Conservation (phyloP, 2,797 vertebrate genomes). For the Phataginus tricuspis region DNA sequence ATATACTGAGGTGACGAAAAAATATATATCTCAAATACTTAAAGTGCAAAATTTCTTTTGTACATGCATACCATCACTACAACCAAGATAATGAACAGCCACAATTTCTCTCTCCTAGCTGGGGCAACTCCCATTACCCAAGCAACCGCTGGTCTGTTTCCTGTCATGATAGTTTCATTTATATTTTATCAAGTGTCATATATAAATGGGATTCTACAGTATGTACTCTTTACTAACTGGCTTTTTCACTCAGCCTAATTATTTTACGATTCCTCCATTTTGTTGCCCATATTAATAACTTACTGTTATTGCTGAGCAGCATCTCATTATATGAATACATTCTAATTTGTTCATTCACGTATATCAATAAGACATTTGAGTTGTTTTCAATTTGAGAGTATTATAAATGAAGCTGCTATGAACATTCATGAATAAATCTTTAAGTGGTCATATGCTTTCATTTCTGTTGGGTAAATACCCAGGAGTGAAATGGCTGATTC, state of each 20-base stretch:
- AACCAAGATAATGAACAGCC: background rate
- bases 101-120: background rate
- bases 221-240: background rate
- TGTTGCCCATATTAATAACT: background rate
- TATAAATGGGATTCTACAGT: background rate
- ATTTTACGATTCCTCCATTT: background rate
- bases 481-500: background rate
- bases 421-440: background rate
- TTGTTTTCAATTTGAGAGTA: slow-evolving; percentile 7
- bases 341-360: slow-evolving; percentile 2
- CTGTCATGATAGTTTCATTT: background rate
- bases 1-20: background rate
- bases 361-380: background rate
- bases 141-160: background rate
- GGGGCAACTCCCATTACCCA: background rate
- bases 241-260: background rate
- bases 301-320: background rate
- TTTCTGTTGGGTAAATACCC: background rate
- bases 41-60: background rate
- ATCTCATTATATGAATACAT: background rate
- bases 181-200: background rate
- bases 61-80: background rate
- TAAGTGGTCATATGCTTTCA: background rate
- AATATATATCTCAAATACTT: background rate
- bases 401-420: background rate